phyloP scores from a whole-genome alignment of 2,888 invertebrate genomes.

The Auanema freiburgensis region DNA sequence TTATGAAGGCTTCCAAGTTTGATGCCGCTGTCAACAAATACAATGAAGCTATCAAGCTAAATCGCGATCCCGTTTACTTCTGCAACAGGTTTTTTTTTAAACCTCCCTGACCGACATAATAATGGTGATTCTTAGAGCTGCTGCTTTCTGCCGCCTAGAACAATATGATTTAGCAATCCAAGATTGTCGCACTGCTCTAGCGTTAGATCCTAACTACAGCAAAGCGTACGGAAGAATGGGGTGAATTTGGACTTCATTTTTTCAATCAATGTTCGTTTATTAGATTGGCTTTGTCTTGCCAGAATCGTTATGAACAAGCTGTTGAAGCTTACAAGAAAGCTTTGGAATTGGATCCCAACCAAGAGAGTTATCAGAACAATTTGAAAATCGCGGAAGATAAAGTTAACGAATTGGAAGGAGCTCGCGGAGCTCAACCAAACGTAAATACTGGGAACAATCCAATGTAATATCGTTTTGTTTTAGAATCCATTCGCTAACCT shows the following conservation, averaged over 20 bases:
- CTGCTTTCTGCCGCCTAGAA: slow-evolving; percentile 86
- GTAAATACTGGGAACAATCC: no score
- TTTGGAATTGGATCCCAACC: slow-evolving; percentile 85
- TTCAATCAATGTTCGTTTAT: slow-evolving; percentile 15
- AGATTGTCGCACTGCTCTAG: slow-evolving; percentile 86
- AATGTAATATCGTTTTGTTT: background rate
- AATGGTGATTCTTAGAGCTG: slow-evolving; percentile 74
- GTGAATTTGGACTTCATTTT: slow-evolving; percentile 17
- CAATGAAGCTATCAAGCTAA: slow-evolving; percentile 82
- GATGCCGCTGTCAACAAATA: slow-evolving; percentile 83
- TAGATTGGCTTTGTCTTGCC: slow-evolving; percentile 79
- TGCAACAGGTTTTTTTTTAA: slow-evolving; percentile 76
- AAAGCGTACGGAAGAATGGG: slow-evolving; percentile 70
- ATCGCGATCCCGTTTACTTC: slow-evolving; percentile 88
- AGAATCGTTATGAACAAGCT: slow-evolving; percentile 82
- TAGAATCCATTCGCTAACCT: slow-evolving; percentile 38
- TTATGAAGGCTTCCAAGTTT: slow-evolving; percentile 81
- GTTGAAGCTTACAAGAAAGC: slow-evolving; percentile 84
- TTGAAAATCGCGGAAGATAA: slow-evolving; percentile 76
- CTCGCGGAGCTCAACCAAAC: slow-evolving; percentile 8
- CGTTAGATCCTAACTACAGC: slow-evolving; percentile 85
- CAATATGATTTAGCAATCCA: slow-evolving; percentile 81
- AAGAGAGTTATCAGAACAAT: slow-evolving; percentile 85
- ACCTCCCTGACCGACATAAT: background rate
- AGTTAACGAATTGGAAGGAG: slow-evolving; percentile 62